Evolutionary conservation across 2,113 vertebrate genomes (phyloP).

Genomic region (Stegostoma tigrinum): DNA sequence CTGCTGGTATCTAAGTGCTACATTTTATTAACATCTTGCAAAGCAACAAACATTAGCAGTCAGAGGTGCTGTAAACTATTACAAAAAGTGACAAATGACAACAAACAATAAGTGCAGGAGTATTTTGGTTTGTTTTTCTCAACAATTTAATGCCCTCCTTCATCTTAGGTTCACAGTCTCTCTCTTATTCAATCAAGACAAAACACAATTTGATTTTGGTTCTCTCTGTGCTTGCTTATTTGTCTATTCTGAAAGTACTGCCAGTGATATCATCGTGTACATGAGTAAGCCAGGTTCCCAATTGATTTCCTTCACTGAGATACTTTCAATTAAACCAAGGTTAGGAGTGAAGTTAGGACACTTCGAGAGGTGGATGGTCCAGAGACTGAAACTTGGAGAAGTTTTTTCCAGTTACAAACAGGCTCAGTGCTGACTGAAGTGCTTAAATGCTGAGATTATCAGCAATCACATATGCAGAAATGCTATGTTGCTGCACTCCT

Average conservation of each 20-base stretch:
- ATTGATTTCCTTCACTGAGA: background rate
- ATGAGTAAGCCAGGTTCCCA: background rate
- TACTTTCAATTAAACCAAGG: background rate
- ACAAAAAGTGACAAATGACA: background rate
- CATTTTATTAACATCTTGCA: background rate
- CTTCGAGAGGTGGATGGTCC: no score
- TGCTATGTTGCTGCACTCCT: background rate
- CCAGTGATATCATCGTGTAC: background rate
- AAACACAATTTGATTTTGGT: background rate
- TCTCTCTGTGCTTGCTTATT: background rate
- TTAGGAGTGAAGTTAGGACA: background rate
- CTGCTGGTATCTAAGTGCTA: background rate
- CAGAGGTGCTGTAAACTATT: background rate
- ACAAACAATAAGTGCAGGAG: background rate
- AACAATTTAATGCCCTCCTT: background rate
- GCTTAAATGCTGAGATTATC: background rate
- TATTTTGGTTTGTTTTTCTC: background rate
- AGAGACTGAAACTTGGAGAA: background rate
- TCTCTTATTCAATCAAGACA: background rate
- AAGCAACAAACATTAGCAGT: background rate
- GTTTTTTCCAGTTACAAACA: background rate
- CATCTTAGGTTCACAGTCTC: background rate
- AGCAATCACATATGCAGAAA: background rate
- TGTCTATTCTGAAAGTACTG: background rate
- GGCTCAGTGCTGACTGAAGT: background rate